Evolutionary conservation across 2,888 invertebrate species (phyloP).

Genomic region (Diarsia brunnea): DNA sequence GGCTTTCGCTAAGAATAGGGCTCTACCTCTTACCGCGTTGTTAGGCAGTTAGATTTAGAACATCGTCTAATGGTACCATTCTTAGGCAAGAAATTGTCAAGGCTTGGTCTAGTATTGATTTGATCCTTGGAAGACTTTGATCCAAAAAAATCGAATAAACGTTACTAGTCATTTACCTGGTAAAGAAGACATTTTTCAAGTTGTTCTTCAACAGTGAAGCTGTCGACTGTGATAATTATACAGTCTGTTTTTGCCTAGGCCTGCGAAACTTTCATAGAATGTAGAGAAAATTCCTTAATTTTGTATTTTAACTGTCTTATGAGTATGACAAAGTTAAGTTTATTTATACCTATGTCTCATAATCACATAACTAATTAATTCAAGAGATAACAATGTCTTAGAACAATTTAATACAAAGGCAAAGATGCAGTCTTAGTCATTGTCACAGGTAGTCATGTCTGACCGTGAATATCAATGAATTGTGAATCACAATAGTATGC

Average conservation of each 20-base stretch:
- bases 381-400: conserved; percentile 20
- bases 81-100: background rate
- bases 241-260: background rate
- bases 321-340: background rate
- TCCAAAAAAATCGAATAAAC: conserved; percentile 1
- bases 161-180: background rate
- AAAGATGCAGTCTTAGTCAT: conserved; percentile 68
- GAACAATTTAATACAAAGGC: conserved; percentile 31
- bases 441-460: conserved; percentile 56
- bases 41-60: background rate
- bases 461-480: conserved; percentile 70
- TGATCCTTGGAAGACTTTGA: conserved; percentile 2
- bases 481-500: conserved; percentile 68
- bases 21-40: conserved; percentile 5
- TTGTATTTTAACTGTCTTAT: background rate
- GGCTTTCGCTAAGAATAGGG: conserved; percentile 43
- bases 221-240: no score
- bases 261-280: background rate
- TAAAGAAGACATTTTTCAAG: background rate
- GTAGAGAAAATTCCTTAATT: background rate
- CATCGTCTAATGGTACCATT: background rate
- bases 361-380: conserved; percentile 34
- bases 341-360: background rate
- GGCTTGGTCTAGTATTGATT: background rate
- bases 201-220: background rate